Evolutionary conservation across 64 coral and sea anemone genomes (phyloP), one percentile per base, ranked within the genome.

Genomic region (Hydrozoanthus tunicans): DNA sequence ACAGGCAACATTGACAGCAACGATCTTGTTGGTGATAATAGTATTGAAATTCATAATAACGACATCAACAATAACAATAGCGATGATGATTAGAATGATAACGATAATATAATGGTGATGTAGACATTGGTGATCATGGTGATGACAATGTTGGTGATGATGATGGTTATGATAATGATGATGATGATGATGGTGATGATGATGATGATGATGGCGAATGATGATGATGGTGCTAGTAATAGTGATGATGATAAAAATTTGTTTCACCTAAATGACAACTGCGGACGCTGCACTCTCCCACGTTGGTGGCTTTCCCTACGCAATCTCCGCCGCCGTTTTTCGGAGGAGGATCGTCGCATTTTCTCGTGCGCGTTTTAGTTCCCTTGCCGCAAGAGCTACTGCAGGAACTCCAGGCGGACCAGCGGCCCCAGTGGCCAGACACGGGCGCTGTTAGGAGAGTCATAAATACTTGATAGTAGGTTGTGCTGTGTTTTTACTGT

Each of bases 281-380:
- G 11, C 84, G 84, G 5, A 73, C 84, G 69, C 15, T 88, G 68
- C 84, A 88, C 43, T 75, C 84, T 27, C 69, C 69, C 9, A 51
- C 24, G 59, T 55, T 56, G 1, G 55, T 26, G 1, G 68, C 11
- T 6, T 23, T 88, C 9, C 84, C 84, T 3, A 61, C 69, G 23
- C 84, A 88, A 3, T 88, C 6, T 72, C 68, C 24, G 5, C 84
- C 84, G 6, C 57, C 70, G n/a, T 88, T 88, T 3, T 73, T 88
- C 14, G 84, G 84, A 59, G 84, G 69, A 73, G 84, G 84, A 61
- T 88, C 84, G n/a, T 88, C 55, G 11, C 84, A 88, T 57, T 88
- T 88, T 70, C 84, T 88, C 57, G 53, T 74, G 3, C 84, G 68
- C 4, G 68, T 73, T 43, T 88, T 88, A 6, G 54, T 27, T 43